These are phyloP conservation scores for Petrocephalus sullivani DNA, from an alignment of 2,797 vertebrate species.

Conservation along the genomic window DNA sequence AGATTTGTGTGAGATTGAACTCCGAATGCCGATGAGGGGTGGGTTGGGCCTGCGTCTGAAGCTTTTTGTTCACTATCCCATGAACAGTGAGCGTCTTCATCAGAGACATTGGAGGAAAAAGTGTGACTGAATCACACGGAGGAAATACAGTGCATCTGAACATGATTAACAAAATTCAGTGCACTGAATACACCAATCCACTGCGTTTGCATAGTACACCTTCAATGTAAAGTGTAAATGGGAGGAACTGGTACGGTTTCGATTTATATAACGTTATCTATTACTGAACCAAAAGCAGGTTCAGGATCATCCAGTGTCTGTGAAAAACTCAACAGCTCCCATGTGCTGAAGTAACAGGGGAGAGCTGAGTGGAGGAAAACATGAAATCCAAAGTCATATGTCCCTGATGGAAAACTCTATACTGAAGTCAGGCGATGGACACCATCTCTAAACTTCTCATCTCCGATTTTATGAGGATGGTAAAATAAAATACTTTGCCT, in stretches of 20 bases:
- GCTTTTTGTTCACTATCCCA: background rate
- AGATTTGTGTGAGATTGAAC: background rate
- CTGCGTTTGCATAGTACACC: background rate
- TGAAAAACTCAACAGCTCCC: background rate
- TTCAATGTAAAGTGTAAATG: too few species aligned
- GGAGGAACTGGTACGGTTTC: background rate
- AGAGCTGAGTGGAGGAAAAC: background rate
- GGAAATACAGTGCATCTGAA: background rate
- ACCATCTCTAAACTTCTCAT: background rate
- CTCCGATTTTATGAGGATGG: background rate
- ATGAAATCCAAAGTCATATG: background rate
- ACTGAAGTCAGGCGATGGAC: background rate
- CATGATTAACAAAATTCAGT: too few species aligned
- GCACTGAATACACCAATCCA: background rate
- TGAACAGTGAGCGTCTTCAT: background rate
- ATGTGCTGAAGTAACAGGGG: background rate
- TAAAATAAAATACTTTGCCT: background rate
- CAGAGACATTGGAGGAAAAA: background rate
- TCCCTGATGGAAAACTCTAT: background rate
- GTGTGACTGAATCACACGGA: background rate
- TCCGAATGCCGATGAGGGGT: background rate
- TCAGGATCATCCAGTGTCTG: background rate
- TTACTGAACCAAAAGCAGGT: background rate
- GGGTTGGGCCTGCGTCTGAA: background rate
- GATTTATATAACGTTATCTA: background rate